A percentile compares a stretch with the other conserved stretches of the same genome.
Evolutionary conservation across 2,797 vertebrate genomes (phyloP).

Genomic region (Rachycentron canadum): DNA sequence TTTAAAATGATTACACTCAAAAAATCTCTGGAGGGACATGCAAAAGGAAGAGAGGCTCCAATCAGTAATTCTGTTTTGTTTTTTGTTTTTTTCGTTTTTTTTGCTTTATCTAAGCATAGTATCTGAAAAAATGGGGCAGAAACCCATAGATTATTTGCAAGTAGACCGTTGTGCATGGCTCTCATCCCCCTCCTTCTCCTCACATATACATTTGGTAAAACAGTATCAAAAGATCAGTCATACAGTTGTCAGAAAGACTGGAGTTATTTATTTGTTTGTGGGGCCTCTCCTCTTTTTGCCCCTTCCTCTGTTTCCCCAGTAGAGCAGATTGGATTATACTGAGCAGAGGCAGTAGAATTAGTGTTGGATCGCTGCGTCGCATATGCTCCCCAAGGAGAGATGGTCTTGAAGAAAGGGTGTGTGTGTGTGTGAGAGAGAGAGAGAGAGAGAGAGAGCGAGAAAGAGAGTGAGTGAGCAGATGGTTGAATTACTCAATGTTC

Average conservation of each 20-base stretch:
- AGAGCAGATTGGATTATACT: conserved; percentile 77
- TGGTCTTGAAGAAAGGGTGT: conserved; percentile 68
- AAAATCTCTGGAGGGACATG: conserved; percentile 42
- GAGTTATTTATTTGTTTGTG: conserved; percentile 61
- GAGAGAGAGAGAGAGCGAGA: conserved; percentile 21
- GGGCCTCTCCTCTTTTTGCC: conserved; percentile 34
- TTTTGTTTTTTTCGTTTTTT: no score
- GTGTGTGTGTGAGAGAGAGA: conserved; percentile 17
- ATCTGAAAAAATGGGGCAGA: conserved; percentile 35
- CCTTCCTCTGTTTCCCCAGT: conserved; percentile 57
- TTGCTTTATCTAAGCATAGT: conserved; percentile 38
- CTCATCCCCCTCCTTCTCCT: background rate
- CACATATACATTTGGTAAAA: conserved; percentile 22
- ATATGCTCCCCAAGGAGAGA: conserved; percentile 75
- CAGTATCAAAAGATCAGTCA: conserved; percentile 24
- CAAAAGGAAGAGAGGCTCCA: conserved; percentile 41
- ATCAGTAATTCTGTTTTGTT: conserved; percentile 50
- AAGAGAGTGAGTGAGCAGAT: conserved; percentile 57
- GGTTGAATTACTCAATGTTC: conserved; percentile 68
- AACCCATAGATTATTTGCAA: conserved; percentile 19
- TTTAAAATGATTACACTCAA: conserved; percentile 60
- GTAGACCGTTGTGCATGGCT: conserved; percentile 10
- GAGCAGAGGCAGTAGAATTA: conserved; percentile 75
- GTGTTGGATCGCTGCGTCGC: conserved; percentile 75
- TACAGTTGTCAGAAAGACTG: conserved; percentile 26